Percentiles rank a stretch among this genome's conserved stretches.
Evolutionary conservation across 2,113 vertebrate species (phyloP).

Genomic region (Spheniscus mendiculus): DNA sequence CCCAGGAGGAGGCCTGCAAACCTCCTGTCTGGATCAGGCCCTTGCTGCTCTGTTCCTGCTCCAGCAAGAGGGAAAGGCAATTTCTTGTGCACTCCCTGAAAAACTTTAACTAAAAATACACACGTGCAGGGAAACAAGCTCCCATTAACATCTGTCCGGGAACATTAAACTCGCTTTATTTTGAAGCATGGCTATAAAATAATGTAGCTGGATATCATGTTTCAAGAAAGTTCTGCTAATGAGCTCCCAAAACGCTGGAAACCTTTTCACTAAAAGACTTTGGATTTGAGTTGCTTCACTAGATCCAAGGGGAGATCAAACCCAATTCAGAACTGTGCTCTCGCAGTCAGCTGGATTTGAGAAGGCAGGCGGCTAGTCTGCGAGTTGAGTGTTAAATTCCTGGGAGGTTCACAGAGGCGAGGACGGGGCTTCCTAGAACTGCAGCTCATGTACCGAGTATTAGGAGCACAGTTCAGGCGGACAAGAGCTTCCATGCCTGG

Average conservation of each 20-base stretch:
- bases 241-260: background rate
- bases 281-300: background rate
- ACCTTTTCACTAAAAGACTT: accelerated
- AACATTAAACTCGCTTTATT: background rate
- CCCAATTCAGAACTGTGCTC: accelerated
- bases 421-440: background rate
- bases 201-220: accelerated
- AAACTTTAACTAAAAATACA: background rate
- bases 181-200: background rate
- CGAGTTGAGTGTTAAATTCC: background rate
- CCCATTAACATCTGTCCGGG: background rate
- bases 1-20: background rate
- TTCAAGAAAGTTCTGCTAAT: background rate
- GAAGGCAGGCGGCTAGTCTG: background rate
- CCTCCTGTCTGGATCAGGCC: background rate
- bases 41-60: background rate
- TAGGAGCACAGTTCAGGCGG: background rate
- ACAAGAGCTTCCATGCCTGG: background rate
- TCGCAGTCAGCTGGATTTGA: background rate
- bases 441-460: background rate
- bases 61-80: background rate
- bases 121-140: background rate
- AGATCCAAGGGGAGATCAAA: too few species aligned
- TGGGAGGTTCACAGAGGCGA: background rate
- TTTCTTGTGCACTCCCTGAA: background rate